Conservation (phyloP, 2,888 invertebrate genomes). For the Cosmia pyralina region DNA sequence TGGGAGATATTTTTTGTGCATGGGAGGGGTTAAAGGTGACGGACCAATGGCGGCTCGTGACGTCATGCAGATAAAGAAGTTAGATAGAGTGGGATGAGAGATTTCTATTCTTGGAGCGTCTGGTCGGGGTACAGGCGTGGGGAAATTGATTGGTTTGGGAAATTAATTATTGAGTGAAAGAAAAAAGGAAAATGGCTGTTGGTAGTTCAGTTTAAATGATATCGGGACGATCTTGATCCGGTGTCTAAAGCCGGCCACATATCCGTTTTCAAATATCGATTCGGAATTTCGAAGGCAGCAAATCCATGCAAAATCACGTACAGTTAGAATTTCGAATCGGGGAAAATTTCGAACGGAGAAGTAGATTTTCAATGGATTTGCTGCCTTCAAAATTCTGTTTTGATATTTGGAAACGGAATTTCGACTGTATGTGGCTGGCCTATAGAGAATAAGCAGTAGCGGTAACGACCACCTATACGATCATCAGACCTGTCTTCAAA, state of each 20-base stretch:
- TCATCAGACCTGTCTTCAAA: neutral
- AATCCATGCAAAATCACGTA: no score
- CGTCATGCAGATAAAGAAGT: constrained; percentile 73
- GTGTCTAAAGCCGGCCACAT: neutral
- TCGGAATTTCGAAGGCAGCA: no score
- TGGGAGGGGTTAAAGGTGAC: constrained; percentile 88
- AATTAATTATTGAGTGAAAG: neutral
- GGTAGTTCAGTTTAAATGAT: neutral
- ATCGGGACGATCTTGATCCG: neutral
- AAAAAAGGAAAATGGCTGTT: neutral
- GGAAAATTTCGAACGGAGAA: no score
- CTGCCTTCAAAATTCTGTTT: no score
- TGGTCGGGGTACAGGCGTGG: constrained; percentile 70
- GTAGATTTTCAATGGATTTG: no score
- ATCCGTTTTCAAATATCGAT: no score
- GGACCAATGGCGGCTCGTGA: constrained; percentile 82
- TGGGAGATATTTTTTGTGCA: constrained; percentile 87
- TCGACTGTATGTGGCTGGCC: no score
- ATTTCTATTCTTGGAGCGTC: constrained; percentile 83
- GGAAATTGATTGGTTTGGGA: constrained; percentile 58
- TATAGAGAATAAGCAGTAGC: neutral
- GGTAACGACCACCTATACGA: neutral
- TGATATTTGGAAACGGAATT: no score
- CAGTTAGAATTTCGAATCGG: no score
- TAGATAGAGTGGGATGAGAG: constrained; percentile 78